Conservation (phyloP, 2,797 vertebrate genomes). For the Zalophus californianus region DNA sequence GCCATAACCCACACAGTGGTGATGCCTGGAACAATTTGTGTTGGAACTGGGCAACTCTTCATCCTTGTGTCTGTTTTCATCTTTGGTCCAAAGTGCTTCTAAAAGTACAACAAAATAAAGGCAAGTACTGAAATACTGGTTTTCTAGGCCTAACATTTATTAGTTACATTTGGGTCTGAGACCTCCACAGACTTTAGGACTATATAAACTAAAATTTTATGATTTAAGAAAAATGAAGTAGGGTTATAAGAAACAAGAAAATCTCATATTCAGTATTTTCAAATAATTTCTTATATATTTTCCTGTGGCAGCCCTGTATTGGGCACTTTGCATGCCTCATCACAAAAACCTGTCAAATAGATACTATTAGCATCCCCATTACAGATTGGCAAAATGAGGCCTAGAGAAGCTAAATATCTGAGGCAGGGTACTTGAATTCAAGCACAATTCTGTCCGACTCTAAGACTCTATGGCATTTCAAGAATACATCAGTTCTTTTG, state of each 20-base stretch:
- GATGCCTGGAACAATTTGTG: neutral
- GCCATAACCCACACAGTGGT: neutral
- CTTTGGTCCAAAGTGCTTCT: neutral
- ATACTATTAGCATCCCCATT: neutral
- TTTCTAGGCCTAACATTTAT: neutral
- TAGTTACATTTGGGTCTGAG: neutral
- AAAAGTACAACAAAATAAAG: neutral
- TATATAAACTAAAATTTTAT: neutral
- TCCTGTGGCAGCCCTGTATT: neutral
- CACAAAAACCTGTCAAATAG: neutral
- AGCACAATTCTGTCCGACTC: neutral
- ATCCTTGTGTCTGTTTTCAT: neutral
- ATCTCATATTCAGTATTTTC: neutral
- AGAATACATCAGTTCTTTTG: neutral
- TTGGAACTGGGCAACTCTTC: neutral
- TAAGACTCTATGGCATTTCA: neutral
- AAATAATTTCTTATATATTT: neutral
- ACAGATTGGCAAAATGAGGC: neutral
- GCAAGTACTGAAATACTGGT: neutral
- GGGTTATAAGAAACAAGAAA: neutral
- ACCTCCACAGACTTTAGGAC: neutral
- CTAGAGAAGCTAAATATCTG: neutral
- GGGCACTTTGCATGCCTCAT: neutral
- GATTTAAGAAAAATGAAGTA: neutral
- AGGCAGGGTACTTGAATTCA: neutral